phyloP scores from a whole-genome alignment of 2,888 invertebrate species.

The Conops quadrifasciatus region DNA sequence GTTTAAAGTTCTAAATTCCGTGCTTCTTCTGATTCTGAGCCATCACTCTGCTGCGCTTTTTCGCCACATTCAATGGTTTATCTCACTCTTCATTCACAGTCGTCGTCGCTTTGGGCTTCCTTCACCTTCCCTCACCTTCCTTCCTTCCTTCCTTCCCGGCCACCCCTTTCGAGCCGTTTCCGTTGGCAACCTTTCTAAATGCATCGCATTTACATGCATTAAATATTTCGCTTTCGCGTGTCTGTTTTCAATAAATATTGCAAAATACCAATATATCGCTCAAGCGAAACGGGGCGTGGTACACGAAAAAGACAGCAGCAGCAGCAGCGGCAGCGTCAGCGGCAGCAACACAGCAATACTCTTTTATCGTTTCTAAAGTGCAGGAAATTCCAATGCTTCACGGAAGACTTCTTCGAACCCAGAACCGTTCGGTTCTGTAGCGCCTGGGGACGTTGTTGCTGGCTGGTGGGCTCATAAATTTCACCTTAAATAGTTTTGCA shows the following conservation, averaged over 20 bases:
- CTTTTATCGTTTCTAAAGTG: constrained; percentile 37
- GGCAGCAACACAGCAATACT: constrained; percentile 26
- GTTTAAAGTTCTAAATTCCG: too few species aligned
- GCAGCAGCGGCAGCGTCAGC: constrained; percentile 1
- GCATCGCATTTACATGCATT: constrained; percentile 42
- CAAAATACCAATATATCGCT: constrained; percentile 42
- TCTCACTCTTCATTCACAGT: neutral
- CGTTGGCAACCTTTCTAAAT: neutral
- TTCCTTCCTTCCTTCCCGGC: neutral
- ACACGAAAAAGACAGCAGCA: neutral
- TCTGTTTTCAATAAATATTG: constrained; percentile 54
- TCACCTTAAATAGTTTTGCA: constrained; percentile 31
- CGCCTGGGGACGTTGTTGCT: too few species aligned
- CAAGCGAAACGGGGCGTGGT: neutral
- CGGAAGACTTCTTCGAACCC: neutral
- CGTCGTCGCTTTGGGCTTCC: neutral
- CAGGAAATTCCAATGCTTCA: constrained; percentile 28
- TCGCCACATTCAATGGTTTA: neutral
- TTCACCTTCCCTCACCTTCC: too few species aligned
- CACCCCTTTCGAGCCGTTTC: neutral
- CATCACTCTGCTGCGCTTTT: neutral
- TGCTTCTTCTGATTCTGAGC: too few species aligned
- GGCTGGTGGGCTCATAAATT: constrained; percentile 34
- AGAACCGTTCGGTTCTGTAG: too few species aligned
- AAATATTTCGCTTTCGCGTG: constrained; percentile 57